phyloP scores from a whole-genome alignment of 1,140 invertebrate species.

The Ephestia elutella region DNA sequence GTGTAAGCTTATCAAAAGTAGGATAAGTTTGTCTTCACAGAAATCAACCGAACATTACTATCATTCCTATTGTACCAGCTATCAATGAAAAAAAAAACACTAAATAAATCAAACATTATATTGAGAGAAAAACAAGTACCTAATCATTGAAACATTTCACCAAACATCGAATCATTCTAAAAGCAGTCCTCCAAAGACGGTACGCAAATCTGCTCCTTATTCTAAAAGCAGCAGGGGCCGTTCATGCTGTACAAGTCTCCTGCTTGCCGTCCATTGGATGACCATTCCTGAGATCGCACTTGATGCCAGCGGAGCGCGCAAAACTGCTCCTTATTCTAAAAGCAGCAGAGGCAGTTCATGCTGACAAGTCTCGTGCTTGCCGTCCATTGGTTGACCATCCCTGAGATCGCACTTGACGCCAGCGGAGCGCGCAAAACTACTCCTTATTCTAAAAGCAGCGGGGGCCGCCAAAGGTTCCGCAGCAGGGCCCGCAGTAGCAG shows the following conservation, averaged over 20 bases:
- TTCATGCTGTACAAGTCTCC: slow-evolving; percentile 12
- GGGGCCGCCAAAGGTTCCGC: slow-evolving; percentile 8
- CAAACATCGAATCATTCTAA: slow-evolving; percentile 25
- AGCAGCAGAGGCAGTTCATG: background rate
- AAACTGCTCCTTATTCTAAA: background rate
- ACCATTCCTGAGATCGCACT: slow-evolving; percentile 39
- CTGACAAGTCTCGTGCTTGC: slow-evolving; percentile 27
- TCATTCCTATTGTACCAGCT: too few relatives aligned
- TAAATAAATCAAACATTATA: too few relatives aligned
- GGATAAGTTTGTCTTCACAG: too few relatives aligned
- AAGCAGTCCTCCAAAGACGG: too few relatives aligned
- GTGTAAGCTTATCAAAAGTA: too few relatives aligned
- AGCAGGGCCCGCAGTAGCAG: slow-evolving; percentile 47
- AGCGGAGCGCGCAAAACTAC: slow-evolving; percentile 27
- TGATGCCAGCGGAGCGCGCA: slow-evolving; percentile 42
- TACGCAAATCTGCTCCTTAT: slow-evolving; percentile 12
- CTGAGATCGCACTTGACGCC: slow-evolving; percentile 43
- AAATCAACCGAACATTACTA: too few relatives aligned
- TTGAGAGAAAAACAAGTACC: too few relatives aligned
- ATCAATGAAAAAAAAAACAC: too few relatives aligned
- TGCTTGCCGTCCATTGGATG: slow-evolving; percentile 43
- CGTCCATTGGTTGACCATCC: slow-evolving; percentile 43
- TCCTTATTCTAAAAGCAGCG: background rate
- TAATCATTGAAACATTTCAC: too few relatives aligned
- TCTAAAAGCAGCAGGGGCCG: background rate